Percentiles rank a stretch among this genome's conserved stretches.
Conservation (phyloP, 2,888 invertebrate genomes). For the Torymus tubicola region DNA sequence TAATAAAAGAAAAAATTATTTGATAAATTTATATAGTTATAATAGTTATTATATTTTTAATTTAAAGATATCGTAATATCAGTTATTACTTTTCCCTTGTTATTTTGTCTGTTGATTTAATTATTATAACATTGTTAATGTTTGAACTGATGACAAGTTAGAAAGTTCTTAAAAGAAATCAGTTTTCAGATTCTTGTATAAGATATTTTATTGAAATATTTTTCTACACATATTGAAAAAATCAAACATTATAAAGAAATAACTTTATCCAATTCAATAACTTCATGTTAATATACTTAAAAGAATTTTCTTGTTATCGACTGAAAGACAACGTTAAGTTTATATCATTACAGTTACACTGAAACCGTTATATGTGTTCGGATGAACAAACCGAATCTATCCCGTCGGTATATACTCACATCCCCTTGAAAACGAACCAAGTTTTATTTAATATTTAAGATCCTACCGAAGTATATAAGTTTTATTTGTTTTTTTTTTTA, state of each 20-base stretch:
- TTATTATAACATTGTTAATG: too few species aligned
- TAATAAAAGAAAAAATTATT: too few species aligned
- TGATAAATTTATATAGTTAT: neutral
- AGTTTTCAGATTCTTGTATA: too few species aligned
- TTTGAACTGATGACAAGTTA: too few species aligned
- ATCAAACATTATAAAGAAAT: too few species aligned
- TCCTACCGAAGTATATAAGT: constrained; percentile 11
- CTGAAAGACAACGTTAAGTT: neutral
- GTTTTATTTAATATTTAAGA: constrained; percentile 20
- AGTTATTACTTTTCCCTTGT: neutral
- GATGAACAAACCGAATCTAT: constrained; percentile 21
- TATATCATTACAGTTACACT: neutral
- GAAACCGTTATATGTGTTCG: constrained; percentile 3
- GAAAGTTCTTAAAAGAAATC: too few species aligned
- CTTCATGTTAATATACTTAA: too few species aligned
- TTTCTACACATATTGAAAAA: too few species aligned
- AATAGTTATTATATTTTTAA: neutral
- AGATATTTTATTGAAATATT: too few species aligned
- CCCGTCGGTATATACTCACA: constrained; percentile 34
- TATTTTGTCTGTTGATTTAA: too few species aligned
- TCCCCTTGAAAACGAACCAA: constrained; percentile 16
- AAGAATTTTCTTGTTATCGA: neutral
- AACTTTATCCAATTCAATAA: too few species aligned
- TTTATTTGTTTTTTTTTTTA: constrained; percentile 39
- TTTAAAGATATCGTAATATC: too few species aligned